Evolutionary conservation across 1,140 invertebrate genomes (phyloP).

Genomic region (Drosophila simulans): DNA sequence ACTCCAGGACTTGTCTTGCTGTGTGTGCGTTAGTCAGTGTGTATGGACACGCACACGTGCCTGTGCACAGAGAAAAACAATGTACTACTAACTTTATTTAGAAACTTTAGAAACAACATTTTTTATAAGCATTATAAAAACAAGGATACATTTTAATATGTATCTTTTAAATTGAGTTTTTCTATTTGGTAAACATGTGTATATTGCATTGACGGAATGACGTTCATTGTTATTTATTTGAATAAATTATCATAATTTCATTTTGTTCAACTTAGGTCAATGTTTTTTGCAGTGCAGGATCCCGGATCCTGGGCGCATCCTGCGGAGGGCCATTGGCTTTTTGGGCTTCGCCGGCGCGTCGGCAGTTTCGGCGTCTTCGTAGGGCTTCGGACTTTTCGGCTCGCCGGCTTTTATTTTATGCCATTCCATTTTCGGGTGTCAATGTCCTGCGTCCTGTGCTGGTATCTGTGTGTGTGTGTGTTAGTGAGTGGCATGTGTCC

Average conservation of each 20-base stretch:
- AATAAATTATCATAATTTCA: not conserved
- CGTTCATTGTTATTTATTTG: not conserved
- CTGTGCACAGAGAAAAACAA: conserved; percentile 10
- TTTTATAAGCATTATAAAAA: no score
- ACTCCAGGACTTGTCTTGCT: conserved; percentile 27
- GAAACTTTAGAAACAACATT: no score
- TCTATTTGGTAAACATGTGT: no score
- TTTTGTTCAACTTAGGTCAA: not conserved
- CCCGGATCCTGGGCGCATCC: conserved; percentile 41
- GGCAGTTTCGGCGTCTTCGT: conserved; percentile 58
- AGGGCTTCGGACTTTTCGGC: conserved; percentile 62
- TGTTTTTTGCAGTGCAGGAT: conserved; percentile 12
- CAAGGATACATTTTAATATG: no score
- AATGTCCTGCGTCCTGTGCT: conserved; percentile 68
- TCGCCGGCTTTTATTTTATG: conserved; percentile 48
- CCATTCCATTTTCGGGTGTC: conserved; percentile 69
- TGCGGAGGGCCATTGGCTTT: conserved; percentile 59
- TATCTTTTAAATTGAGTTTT: not conserved
- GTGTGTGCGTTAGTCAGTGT: conserved; percentile 46
- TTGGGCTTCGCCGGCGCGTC: conserved; percentile 57
- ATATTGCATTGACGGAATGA: no score
- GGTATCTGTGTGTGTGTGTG: conserved; percentile 19
- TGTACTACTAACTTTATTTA: no score
- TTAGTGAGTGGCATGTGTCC: conserved; percentile 21
- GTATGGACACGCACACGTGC: conserved; percentile 75